Conservation (phyloP, 2,888 invertebrate genomes). For the Megalurothrips usitatus region DNA sequence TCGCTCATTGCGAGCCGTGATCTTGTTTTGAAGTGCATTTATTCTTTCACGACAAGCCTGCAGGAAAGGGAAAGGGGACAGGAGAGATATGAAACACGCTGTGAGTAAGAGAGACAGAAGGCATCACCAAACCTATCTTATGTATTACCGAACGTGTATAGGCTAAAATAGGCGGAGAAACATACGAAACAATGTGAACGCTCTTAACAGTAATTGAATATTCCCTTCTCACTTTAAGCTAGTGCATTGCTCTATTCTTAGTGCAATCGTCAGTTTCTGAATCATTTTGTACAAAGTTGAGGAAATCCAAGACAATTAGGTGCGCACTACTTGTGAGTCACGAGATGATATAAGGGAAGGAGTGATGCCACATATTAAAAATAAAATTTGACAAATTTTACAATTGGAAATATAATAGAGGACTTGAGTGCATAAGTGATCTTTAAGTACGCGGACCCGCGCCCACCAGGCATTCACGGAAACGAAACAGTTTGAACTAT, state of each 20-base stretch:
- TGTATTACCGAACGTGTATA: slow-evolving; percentile 32
- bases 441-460: not conserved
- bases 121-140: slow-evolving; percentile 32
- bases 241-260: no score
- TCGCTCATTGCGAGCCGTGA: slow-evolving; percentile 80
- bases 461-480: not conserved
- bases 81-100: slow-evolving; percentile 37
- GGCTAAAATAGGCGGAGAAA: slow-evolving; percentile 28
- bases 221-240: no score
- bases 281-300: slow-evolving; percentile 32
- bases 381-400: not conserved
- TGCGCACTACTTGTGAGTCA: no score
- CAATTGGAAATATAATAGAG: not conserved
- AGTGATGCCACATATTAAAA: not conserved
- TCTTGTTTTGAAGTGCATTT: slow-evolving; percentile 80
- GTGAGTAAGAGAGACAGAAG: not conserved
- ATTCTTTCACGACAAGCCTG: slow-evolving; percentile 83
- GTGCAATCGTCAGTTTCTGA: no score
- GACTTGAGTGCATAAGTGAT: not conserved
- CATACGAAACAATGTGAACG: slow-evolving; percentile 35
- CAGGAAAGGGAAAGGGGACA: slow-evolving; percentile 48
- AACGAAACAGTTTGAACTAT: no score
- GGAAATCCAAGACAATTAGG: slow-evolving; percentile 26
- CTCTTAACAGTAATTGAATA: slow-evolving; percentile 34
- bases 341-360: no score